Evolutionary conservation across 2,113 vertebrate genomes (phyloP), one percentile per base, ranked within the genome.

Genomic region (Phylloscopus whistleri): DNA sequence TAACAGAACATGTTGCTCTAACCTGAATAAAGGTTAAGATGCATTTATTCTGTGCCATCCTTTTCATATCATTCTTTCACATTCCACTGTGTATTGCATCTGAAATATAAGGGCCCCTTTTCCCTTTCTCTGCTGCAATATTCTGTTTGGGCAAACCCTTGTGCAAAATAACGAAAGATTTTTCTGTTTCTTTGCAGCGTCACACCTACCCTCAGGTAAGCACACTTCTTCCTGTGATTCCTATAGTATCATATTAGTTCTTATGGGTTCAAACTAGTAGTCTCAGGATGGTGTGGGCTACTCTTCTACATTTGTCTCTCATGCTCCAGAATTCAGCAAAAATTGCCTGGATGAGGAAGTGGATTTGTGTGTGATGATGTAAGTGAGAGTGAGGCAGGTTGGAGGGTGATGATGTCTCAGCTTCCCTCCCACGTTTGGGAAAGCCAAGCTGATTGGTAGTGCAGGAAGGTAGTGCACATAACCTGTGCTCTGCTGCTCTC

Each of bases 131-230:
- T 85, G 28, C 17, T 80, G 19, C 21, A 39, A 3, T 46, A 35
- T 59, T 59, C 39, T 86, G 13, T 62, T 83, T 63, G 78, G 31
- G 43, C 21, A 78, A 77, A 7, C 4, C 37, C 26, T 82, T 41
- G 27, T 58, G 17, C 39, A 70, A 74, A 95, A 72, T 90, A 70
- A 84, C 69, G 59, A 86, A 59, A 52, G 10, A 33, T 84, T 62
- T 39, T 72, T 82, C 81, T 75, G 30, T 94, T 94, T 89, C 37
- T 88, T 96, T 90, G 53, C 87, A 97, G 97, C 96, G 96, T 60
- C 72, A 93, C 13, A 95, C 95, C 39, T 95, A 82, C 49, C 69
- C 96, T 9, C 93, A 96, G 95, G 97, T 97, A 97, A 76, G 78
- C 24, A 60, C 41, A 16, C 3, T 27, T 58, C 49, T 43, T 19